These are phyloP conservation scores for Diprion similis DNA, from an alignment of 1,140 invertebrate genomes.

Conservation along the genomic window DNA sequence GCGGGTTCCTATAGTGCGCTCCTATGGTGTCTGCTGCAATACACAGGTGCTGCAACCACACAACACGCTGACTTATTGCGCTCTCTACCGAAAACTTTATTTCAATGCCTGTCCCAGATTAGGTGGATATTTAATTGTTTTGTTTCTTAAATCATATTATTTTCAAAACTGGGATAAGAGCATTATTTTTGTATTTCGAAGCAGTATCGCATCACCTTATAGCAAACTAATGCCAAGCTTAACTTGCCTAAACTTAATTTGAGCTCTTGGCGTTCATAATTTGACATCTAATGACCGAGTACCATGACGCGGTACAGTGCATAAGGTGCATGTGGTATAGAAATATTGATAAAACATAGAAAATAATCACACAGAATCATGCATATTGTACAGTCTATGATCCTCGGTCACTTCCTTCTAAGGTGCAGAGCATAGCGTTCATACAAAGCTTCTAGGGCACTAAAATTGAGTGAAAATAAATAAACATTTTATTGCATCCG, in stretches of 20 bases:
- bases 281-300: constrained; percentile 36
- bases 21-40: constrained; percentile 69
- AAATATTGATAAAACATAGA: constrained; percentile 19
- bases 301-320: constrained; percentile 41
- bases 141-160: not conserved
- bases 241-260: not conserved
- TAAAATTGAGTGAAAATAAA: not conserved
- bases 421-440: constrained; percentile 48
- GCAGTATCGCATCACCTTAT: not conserved
- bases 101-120: constrained; percentile 23
- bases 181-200: not conserved
- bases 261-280: constrained; percentile 5
- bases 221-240: not conserved
- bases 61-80: constrained; percentile 55
- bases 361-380: constrained; percentile 37
- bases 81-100: constrained; percentile 42
- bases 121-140: not conserved
- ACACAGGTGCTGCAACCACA: constrained; percentile 79
- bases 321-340: constrained; percentile 32
- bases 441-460: constrained; percentile 14
- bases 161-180: constrained; percentile 9
- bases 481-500: no score
- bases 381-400: constrained; percentile 43
- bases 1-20: constrained; percentile 74
- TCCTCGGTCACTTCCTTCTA: constrained; percentile 44